Conservation (phyloP, 2,888 invertebrate genomes). For the Spicauda simplicius region DNA sequence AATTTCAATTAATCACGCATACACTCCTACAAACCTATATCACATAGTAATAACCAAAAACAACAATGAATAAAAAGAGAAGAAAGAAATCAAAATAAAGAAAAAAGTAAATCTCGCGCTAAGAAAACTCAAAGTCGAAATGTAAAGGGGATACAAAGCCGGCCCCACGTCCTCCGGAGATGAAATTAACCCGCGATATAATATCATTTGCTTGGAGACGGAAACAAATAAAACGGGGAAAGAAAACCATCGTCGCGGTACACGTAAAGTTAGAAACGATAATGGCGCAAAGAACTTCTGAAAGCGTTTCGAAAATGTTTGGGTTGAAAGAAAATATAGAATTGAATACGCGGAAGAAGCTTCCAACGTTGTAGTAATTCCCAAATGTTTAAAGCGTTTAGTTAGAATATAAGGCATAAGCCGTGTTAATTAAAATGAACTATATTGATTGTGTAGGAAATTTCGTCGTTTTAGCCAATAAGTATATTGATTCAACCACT, state of each 20-base stretch:
- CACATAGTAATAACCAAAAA: neutral
- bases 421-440: no score
- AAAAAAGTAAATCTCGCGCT: neutral
- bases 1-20: no score
- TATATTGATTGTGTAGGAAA: no score
- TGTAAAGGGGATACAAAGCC: slow-evolving; percentile 15
- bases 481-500: no score
- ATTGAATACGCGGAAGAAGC: no score
- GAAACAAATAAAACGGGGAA: slow-evolving; percentile 56
- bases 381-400: no score
- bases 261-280: slow-evolving; percentile 12
- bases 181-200: slow-evolving; percentile 63
- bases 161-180: slow-evolving; percentile 48
- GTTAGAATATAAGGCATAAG: no score
- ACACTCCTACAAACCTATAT: no score
- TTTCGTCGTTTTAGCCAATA: no score
- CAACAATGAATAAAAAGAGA: slow-evolving; percentile 3
- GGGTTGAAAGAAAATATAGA: neutral
- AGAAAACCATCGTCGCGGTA: slow-evolving; percentile 55
- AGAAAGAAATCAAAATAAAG: neutral
- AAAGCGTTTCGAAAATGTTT: neutral
- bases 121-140: slow-evolving; percentile 18
- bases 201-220: slow-evolving; percentile 61
- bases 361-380: no score
- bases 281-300: neutral